Evolutionary conservation across 2,113 vertebrate genomes (phyloP).

Genomic region (Trematocara macrostoma): DNA sequence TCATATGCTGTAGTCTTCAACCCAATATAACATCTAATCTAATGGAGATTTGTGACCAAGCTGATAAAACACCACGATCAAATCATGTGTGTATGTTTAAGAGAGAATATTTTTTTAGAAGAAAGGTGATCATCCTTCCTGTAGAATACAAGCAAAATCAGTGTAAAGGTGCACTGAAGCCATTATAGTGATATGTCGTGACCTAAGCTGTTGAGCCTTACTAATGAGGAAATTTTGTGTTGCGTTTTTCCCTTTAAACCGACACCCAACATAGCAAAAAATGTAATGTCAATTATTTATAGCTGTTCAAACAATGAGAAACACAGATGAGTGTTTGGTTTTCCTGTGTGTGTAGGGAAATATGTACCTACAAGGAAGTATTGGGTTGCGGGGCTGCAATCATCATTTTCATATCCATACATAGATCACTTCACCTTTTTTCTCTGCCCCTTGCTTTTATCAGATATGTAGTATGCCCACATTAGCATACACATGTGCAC

Average conservation of each 20-base stretch:
- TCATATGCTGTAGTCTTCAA: not conserved
- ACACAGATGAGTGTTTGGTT: not conserved
- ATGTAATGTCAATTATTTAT: not conserved
- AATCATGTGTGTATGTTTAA: not conserved
- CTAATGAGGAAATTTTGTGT: not conserved
- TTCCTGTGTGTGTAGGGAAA: slow-evolving; percentile 17
- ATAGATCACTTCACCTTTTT: slow-evolving; percentile 15
- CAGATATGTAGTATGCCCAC: slow-evolving; percentile 8
- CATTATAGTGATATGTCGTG: not conserved
- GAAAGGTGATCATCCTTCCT: not conserved
- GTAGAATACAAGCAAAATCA: not conserved
- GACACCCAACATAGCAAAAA: not conserved
- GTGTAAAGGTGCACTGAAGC: not conserved
- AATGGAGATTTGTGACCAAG: not conserved
- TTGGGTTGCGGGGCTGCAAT: slow-evolving; percentile 3
- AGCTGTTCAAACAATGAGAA: not conserved
- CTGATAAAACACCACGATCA: not conserved
- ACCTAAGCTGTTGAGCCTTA: not conserved
- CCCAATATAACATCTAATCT: not conserved
- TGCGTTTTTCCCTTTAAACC: not conserved
- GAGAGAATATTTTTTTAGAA: not conserved
- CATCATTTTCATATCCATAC: slow-evolving; percentile 39
- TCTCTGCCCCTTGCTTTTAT: not conserved
- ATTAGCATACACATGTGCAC: not conserved
- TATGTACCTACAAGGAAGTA: slow-evolving; percentile 1